Evolutionary conservation across 2,113 vertebrate species (phyloP).

Genomic region (Stegastes partitus): DNA sequence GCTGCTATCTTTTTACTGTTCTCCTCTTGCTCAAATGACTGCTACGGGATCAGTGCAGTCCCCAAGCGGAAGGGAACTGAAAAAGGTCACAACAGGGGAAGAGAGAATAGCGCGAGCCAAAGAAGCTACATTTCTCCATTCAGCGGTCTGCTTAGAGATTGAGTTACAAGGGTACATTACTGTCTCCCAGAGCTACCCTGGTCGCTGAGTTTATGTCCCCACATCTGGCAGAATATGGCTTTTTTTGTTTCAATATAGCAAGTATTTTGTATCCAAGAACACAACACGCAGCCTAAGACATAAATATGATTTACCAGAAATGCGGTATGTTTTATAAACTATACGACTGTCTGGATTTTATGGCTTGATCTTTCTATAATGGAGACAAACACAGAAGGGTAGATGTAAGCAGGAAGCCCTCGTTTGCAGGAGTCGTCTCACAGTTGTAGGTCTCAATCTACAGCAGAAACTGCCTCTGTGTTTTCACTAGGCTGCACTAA

Average conservation of each 20-base stretch:
- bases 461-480: slow-evolving; percentile 20
- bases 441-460: slow-evolving; percentile 18
- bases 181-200: slow-evolving; percentile 58
- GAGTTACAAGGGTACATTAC: slow-evolving; percentile 72
- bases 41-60: slow-evolving; percentile 52
- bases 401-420: slow-evolving; percentile 26
- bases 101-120: slow-evolving; percentile 36
- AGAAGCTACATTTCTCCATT: slow-evolving; percentile 60
- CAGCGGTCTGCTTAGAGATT: slow-evolving; percentile 55
- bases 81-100: slow-evolving; percentile 67
- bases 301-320: slow-evolving; percentile 51
- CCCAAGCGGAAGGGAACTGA: slow-evolving; percentile 43
- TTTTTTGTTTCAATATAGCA: slow-evolving; percentile 22
- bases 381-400: slow-evolving; percentile 39
- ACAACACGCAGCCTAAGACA: not conserved
- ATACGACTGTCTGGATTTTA: slow-evolving; percentile 31
- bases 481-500: slow-evolving; percentile 43
- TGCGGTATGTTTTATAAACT: slow-evolving; percentile 35
- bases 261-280: slow-evolving; percentile 28
- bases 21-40: slow-evolving; percentile 57
- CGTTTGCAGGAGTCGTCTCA: slow-evolving; percentile 3
- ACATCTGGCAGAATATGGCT: slow-evolving; percentile 44
- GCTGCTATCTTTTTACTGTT: slow-evolving; percentile 47
- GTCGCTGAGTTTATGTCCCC: slow-evolving; percentile 31
- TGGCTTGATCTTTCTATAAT: slow-evolving; percentile 30